These are phyloP conservation scores for Conopomorpha cramerella DNA, from an alignment of 1,140 invertebrate genomes.

Conservation along the genomic window DNA sequence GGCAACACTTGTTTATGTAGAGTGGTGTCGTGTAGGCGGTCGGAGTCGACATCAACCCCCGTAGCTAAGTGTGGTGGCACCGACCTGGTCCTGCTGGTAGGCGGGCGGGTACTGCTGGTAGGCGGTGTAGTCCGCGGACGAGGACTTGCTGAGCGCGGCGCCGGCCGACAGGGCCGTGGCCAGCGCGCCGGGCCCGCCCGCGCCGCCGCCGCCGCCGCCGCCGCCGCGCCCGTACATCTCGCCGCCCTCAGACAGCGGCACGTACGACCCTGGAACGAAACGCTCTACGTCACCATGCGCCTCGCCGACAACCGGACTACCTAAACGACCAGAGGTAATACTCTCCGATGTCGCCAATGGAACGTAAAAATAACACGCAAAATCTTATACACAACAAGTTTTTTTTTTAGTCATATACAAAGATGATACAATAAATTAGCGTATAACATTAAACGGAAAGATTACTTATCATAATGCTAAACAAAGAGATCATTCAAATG, in stretches of 20 bases:
- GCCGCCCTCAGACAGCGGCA: slow-evolving; percentile 50
- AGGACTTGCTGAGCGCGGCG: slow-evolving; percentile 46
- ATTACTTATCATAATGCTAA: too few species aligned
- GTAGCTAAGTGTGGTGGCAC: too few species aligned
- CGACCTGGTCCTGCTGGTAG: slow-evolving; percentile 59
- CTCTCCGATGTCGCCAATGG: too few species aligned
- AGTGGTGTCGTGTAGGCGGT: too few species aligned
- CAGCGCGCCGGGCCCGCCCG: slow-evolving; percentile 28
- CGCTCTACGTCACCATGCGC: neutral
- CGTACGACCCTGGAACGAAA: slow-evolving; percentile 35
- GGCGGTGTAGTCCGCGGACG: slow-evolving; percentile 49
- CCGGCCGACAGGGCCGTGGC: slow-evolving; percentile 36
- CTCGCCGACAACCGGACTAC: neutral
- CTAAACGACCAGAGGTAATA: neutral
- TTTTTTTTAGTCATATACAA: too few species aligned
- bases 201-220: slow-evolving; percentile 32
- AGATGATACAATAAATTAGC: too few species aligned
- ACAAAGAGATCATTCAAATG: too few species aligned
- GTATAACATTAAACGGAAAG: too few species aligned
- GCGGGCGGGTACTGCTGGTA: slow-evolving; percentile 61
- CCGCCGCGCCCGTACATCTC: slow-evolving; percentile 53
- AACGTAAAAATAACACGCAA: too few species aligned
- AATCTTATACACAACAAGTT: too few species aligned
- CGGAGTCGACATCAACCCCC: too few species aligned
- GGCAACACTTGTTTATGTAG: too few species aligned